Conservation (phyloP, 1,140 invertebrate genomes). For the Cotesia glomerata region DNA sequence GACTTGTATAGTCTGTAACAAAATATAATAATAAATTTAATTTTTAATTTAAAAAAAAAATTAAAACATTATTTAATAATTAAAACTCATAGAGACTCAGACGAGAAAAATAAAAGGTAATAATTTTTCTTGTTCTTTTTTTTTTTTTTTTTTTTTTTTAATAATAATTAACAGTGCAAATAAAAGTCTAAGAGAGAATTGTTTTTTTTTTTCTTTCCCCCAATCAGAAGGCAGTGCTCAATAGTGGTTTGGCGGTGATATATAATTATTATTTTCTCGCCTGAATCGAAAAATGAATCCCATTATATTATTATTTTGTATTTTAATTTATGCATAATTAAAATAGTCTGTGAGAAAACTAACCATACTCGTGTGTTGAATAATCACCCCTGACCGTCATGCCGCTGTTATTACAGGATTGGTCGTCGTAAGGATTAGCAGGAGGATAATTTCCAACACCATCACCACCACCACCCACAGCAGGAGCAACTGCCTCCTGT, state of each 20-base stretch:
- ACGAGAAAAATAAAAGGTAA: slow-evolving; percentile 37
- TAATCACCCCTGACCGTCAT: slow-evolving; percentile 52
- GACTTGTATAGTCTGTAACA: slow-evolving; percentile 57
- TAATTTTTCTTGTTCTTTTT: background rate
- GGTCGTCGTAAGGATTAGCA: slow-evolving; percentile 49
- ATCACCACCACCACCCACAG: slow-evolving; percentile 37
- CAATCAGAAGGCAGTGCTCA: slow-evolving; percentile 45
- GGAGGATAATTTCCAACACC: slow-evolving; percentile 45
- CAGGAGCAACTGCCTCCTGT: slow-evolving; percentile 49
- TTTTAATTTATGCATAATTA: background rate
- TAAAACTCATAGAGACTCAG: slow-evolving; percentile 23
- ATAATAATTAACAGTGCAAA: slow-evolving; percentile 3
- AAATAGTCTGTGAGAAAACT: slow-evolving; percentile 34
- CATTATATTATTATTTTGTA: background rate
- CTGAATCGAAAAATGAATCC: background rate
- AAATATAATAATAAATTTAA: slow-evolving; percentile 28
- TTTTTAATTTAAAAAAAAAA: slow-evolving; percentile 4
- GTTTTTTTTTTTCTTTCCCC: background rate
- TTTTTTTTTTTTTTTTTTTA: background rate
- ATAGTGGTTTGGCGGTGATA: slow-evolving; percentile 32
- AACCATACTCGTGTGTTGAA: slow-evolving; percentile 53
- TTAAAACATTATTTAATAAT: slow-evolving; percentile 19
- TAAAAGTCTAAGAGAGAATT: slow-evolving; percentile 1
- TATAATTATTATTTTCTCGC: slow-evolving; percentile 14
- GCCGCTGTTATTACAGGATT: slow-evolving; percentile 48